Evolutionary conservation across 1,140 invertebrate species (phyloP).

Genomic region (Nebria ingens): DNA sequence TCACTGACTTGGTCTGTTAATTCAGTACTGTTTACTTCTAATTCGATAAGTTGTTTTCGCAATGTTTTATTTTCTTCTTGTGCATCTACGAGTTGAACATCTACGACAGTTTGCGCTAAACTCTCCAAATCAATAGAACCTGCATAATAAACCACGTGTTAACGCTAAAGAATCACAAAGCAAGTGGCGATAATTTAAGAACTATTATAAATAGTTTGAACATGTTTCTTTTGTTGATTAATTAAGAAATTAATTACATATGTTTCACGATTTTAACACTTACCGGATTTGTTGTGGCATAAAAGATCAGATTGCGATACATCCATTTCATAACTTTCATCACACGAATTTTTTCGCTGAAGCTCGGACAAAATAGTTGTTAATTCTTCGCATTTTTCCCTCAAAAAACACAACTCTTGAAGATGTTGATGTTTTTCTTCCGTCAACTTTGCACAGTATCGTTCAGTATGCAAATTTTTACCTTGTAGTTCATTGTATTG

Average conservation of each 20-base stretch:
- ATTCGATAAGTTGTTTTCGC: conserved; percentile 10
- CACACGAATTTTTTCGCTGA: not conserved
- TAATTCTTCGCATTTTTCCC: conserved; percentile 12
- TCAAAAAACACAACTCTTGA: conserved; percentile 5
- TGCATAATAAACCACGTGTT: not conserved
- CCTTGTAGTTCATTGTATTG: conserved; percentile 7
- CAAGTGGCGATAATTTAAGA: not conserved
- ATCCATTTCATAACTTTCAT: not conserved
- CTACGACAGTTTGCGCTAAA: conserved; percentile 27
- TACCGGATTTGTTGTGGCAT: not conserved
- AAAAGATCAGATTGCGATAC: not conserved
- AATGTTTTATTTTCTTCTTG: conserved; percentile 23
- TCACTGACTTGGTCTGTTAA: not conserved
- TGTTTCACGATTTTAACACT: no score
- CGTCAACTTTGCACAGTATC: not conserved
- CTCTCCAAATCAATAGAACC: conserved; percentile 14
- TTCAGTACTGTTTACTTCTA: conserved; percentile 9
- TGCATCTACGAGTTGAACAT: conserved; percentile 28
- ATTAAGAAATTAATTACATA: no score
- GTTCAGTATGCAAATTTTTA: conserved; percentile 9
- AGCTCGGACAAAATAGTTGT: conserved; percentile 11
- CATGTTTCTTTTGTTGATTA: no score
- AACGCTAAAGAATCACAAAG: no score
- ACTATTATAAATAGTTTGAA: no score
- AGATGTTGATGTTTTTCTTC: conserved; percentile 5